Conservation (phyloP, 2,797 vertebrate genomes). For the Melanotaenia boesemani region DNA sequence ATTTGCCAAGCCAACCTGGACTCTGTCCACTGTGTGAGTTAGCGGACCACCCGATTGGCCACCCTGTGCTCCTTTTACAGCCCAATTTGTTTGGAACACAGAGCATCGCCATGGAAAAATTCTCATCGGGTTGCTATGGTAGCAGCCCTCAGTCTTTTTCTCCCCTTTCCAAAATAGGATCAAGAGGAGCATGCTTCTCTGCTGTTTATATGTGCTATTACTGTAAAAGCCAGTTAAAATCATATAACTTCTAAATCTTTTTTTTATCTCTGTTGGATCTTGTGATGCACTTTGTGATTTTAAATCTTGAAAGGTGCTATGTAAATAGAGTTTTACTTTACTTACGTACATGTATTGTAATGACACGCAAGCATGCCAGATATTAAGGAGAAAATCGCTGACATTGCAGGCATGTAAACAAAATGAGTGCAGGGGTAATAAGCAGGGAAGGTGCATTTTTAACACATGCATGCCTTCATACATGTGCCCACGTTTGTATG, state of each 20-base stretch:
- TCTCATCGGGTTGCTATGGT: conserved; percentile 74
- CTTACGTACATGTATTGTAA: conserved; percentile 15
- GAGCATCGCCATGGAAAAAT: conserved; percentile 73
- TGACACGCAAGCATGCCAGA: not conserved
- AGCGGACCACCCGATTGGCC: conserved; percentile 51
- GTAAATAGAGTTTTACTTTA: not conserved
- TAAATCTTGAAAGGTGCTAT: too few species aligned
- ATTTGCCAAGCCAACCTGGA: conserved; percentile 37
- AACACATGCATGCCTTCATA: conserved; percentile 21
- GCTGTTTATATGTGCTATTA: conserved; percentile 22
- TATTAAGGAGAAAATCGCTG: not conserved
- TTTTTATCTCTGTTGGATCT: too few species aligned
- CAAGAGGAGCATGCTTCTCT: conserved; percentile 33
- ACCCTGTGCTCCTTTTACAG: conserved; percentile 61
- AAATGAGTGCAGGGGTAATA: not conserved
- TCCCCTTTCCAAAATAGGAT: conserved; percentile 57
- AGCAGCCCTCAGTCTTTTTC: conserved; percentile 56
- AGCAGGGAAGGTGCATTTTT: not conserved
- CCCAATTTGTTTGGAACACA: conserved; percentile 81
- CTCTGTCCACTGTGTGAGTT: conserved; percentile 44
- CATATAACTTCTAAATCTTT: too few species aligned
- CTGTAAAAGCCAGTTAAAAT: too few species aligned
- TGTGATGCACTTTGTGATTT: too few species aligned
- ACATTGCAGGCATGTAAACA: conserved; percentile 6
- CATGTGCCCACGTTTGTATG: conserved; percentile 10